Conservation (phyloP, 2,113 vertebrate genomes). For the Apus apus region DNA sequence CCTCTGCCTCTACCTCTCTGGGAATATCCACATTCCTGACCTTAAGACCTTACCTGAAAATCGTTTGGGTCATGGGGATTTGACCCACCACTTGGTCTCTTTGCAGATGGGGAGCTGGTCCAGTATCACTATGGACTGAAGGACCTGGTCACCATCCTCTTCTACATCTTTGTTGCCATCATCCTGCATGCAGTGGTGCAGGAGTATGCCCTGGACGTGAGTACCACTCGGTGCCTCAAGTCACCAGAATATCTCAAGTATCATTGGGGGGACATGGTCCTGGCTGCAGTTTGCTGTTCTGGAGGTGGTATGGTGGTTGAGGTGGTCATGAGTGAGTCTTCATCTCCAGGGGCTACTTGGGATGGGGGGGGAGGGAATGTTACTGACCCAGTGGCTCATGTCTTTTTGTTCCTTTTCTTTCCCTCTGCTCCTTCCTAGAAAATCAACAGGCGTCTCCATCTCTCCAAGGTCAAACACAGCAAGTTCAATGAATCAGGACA, state of each 20-base stretch:
- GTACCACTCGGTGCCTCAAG: not conserved
- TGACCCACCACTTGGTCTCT: not conserved
- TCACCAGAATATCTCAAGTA: not conserved
- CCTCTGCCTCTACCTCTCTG: not conserved
- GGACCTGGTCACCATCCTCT: slow-evolving; percentile 91
- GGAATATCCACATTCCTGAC: not conserved
- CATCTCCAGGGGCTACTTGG: not conserved
- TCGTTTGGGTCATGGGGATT: rapidly evolving
- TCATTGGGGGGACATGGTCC: rapidly evolving
- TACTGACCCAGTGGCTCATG: not conserved
- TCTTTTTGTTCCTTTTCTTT: not conserved
- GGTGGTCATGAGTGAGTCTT: not conserved
- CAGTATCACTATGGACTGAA: slow-evolving; percentile 93
- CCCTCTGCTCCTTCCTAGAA: slow-evolving; percentile 77
- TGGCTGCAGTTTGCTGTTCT: not conserved
- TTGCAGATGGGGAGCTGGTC: slow-evolving; percentile 87
- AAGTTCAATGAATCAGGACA: slow-evolving; percentile 98
- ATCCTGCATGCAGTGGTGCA: slow-evolving; percentile 95
- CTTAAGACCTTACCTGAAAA: not conserved
- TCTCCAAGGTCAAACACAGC: slow-evolving; percentile 97
- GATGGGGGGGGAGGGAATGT: not conserved
- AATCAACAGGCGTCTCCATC: slow-evolving; percentile 95
- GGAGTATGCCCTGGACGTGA: slow-evolving; percentile 95
- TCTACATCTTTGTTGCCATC: slow-evolving; percentile 93
- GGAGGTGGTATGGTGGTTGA: not conserved